Base-by-base conservation (phyloP, 2,113 vertebrate species). In the Strix aluco region DNA sequence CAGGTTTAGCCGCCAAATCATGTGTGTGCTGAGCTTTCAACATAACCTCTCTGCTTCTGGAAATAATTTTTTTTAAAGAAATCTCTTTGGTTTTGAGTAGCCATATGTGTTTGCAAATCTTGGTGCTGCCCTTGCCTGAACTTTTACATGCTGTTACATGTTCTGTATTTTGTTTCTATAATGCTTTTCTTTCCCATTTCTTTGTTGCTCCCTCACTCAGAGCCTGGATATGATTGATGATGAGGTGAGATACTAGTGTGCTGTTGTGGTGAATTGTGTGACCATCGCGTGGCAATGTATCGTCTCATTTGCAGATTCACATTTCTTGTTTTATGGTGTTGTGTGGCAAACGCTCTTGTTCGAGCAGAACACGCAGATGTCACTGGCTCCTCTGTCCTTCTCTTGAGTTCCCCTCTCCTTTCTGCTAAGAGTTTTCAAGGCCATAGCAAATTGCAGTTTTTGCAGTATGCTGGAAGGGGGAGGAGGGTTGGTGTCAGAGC, bases 171-270 rank as follows among this genome's bases (percentile, higher is more conserved):
- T 83, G 88, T 96, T 86, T 97, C 96, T 97, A 59, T 98, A 98
- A 98, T 97, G 69, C 84, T 97, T 93, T 97, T 97, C 93, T 98
- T 97, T 98, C 94, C 97, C 89, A 96, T 99, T 98, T 98, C 97
- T 97, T 98, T 98, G 90, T 92, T 98, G 98, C 99, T 98, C 98
- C 96, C 84, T 94, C 95, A 77, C 96, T 98, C 98, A 99, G 99
- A 99, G 99, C 98, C 98, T 99, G 99, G 99, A 99, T 98, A 99
- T 99, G 99, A 99, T 99, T 98, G 99, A 99, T 96, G 99, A 99
- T 90, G 99, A 99, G 99, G 99, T 99, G 98, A 99, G 99, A 98
- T 85, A 74, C 94, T 94, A 42, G 36, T 34, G 94, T 96, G 84
- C 85, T 97, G 36, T 92, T 92, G 88, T 91, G 95, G 81, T 92